Evolutionary conservation across 35 echinoderm and acorn worm species (phyloP), one percentile per base, ranked within the genome.

Genomic region (Ptychodera flava): DNA sequence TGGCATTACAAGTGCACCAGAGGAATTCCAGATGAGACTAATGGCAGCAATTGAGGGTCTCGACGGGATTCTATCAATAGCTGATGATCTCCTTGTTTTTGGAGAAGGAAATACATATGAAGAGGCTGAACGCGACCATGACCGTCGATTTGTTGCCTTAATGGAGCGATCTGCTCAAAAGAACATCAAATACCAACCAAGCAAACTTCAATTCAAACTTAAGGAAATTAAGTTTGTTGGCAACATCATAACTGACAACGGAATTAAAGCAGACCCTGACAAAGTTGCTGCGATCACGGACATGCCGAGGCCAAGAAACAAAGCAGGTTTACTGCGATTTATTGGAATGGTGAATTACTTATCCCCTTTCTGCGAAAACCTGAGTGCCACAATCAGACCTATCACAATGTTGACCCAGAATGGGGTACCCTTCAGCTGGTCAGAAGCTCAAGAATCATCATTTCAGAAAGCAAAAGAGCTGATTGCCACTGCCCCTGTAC

Each of bases 11-110:
- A 37, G 81, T 14, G 32, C 90, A 0, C 84, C 90, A 28, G 84
- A 87, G 33, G 10, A 78, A 28, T 91, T 87, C 35, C 90, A 91
- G 34, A 1, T 16, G 1, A 29, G 38, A 33, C 82, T 85, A 35
- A 81, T 85, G 76, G 87, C 89, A 76, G 35, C 33, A 75, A 81
- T 93, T 16, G 87, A 93, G 85, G 78, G 83, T 16, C 78, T 89
- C 33, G 10, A 38, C 78, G 87, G 87, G 15, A 53, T 85, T 16
- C 32, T 64, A 33, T 45, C 38, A 31, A 83, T 93, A 33, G 92
- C 88, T 34, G 88, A 93, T 87, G 88, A 93, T 53, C 83, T 90
- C 30, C 79, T 93, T 1, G 64, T 93, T 28, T 85, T 77, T 75
- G 88, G 88, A 29, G 64, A 90, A 90, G 92, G 88, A 77, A 75